These are phyloP conservation scores for Cydia amplana DNA, from an alignment of 1,140 invertebrate genomes.

Conservation along the genomic window DNA sequence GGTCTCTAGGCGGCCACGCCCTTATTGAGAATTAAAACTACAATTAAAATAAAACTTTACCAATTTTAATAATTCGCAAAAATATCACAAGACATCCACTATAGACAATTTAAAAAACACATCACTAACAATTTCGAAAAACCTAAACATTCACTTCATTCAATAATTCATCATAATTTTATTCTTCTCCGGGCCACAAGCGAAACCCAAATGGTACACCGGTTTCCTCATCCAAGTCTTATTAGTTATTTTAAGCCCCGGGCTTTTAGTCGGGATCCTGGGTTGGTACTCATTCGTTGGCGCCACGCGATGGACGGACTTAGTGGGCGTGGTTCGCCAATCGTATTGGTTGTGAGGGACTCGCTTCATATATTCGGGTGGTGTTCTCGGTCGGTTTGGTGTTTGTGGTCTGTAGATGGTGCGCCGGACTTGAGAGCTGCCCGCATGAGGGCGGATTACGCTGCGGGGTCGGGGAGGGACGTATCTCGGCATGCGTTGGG, in stretches of 20 bases:
- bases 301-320: neutral
- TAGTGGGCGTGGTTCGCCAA: neutral
- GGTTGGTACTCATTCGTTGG: neutral
- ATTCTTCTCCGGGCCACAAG: neutral
- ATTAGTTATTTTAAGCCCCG: conserved; percentile 4
- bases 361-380: conserved; percentile 1
- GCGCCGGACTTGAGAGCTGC: neutral
- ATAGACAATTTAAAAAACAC: conserved; percentile 7
- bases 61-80: neutral
- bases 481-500: neutral
- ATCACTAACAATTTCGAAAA: neutral
- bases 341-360: neutral
- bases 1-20: no score
- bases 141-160: neutral
- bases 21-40: neutral
- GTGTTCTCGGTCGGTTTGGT: neutral
- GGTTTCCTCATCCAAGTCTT: conserved; percentile 9
- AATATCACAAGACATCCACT: conserved; percentile 8
- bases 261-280: neutral
- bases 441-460: neutral
- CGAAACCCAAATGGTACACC: neutral
- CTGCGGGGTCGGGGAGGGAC: neutral
- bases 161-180: conserved; percentile 5
- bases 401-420: neutral
- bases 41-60: neutral